Percentiles rank a stretch among this genome's conserved stretches.
Evolutionary conservation across 2,888 invertebrate genomes (phyloP).

Genomic region (Eupithecia subumbrata): DNA sequence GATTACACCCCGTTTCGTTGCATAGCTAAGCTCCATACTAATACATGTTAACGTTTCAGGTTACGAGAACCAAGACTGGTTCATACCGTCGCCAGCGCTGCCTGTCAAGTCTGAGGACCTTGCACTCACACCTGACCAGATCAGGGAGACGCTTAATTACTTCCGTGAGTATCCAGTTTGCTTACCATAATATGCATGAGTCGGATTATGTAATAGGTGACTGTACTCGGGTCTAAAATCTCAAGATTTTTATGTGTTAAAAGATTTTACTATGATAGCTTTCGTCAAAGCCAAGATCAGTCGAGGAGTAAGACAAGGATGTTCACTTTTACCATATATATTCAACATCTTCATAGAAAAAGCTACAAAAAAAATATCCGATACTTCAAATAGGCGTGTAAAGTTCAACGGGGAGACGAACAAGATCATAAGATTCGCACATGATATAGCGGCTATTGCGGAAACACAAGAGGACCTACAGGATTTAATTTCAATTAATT

Average conservation of each 20-base stretch:
- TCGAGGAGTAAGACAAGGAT: too few relatives aligned
- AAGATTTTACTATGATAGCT: too few relatives aligned
- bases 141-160: constrained; percentile 98
- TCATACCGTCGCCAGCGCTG: constrained; percentile 94
- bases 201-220: neutral
- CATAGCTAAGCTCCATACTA: constrained; percentile 20
- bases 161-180: constrained; percentile 91
- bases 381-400: too few relatives aligned
- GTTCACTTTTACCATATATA: too few relatives aligned
- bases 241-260: neutral
- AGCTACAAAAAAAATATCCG: too few relatives aligned
- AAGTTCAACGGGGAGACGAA: too few relatives aligned
- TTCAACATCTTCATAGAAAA: too few relatives aligned
- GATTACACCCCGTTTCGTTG: constrained; percentile 4
- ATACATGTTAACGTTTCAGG: constrained; percentile 79
- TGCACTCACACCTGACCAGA: constrained; percentile 95
- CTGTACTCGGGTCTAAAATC: neutral
- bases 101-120: constrained; percentile 89
- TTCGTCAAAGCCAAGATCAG: too few relatives aligned
- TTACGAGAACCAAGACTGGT: constrained; percentile 97
- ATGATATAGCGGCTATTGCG: too few relatives aligned
- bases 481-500: too few relatives aligned
- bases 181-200: constrained; percentile 16
- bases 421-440: too few relatives aligned
- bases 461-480: too few relatives aligned